These are phyloP conservation scores for Hydropsyche tenuis DNA, from an alignment of 1,140 invertebrate genomes.

Conservation along the genomic window DNA sequence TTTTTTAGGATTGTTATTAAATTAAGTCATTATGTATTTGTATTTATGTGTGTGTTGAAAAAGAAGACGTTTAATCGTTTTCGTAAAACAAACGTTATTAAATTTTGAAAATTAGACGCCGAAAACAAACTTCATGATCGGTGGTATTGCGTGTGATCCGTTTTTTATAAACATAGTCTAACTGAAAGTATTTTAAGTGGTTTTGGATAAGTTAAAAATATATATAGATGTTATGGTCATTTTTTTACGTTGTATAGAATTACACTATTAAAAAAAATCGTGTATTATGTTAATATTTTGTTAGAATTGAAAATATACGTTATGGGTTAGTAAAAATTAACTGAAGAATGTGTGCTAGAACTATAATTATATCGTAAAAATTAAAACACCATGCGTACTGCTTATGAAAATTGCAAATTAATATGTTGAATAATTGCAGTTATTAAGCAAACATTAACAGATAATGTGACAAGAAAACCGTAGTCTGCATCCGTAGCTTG, in stretches of 20 bases:
- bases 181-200: too few species aligned
- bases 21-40: slow-evolving; percentile 36
- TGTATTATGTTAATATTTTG: too few species aligned
- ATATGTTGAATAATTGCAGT: slow-evolving; percentile 11
- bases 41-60: neutral
- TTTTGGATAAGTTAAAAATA: too few species aligned
- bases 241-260: too few species aligned
- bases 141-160: too few species aligned
- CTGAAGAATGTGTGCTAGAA: neutral
- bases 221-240: too few species aligned
- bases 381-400: neutral
- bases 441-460: neutral
- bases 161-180: too few species aligned
- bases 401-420: neutral
- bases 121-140: neutral
- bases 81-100: slow-evolving; percentile 19
- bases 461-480: slow-evolving; percentile 5
- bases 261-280: too few species aligned
- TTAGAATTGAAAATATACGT: neutral
- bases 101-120: slow-evolving; percentile 9
- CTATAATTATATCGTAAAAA: slow-evolving; percentile 7
- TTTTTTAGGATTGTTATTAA: slow-evolving; percentile 4
- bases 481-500: too few species aligned
- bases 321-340: neutral
- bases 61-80: slow-evolving; percentile 5